Percentiles rank a stretch among this genome's conserved stretches.
Evolutionary conservation across 1,140 invertebrate genomes (phyloP).

Genomic region (Pachyrhynchus sulphureomaculatus): DNA sequence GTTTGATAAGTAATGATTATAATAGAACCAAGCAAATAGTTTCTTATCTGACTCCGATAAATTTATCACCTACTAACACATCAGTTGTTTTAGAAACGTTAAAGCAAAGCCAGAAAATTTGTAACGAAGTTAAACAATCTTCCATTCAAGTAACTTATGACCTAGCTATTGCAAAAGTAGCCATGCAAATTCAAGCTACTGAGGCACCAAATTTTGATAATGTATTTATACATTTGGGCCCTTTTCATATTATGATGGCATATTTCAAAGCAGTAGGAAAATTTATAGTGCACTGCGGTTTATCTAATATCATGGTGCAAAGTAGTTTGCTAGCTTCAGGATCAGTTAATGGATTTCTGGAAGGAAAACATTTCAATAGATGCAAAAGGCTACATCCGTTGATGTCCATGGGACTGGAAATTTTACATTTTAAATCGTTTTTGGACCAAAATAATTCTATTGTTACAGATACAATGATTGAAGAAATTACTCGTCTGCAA

Average conservation of each 20-base stretch:
- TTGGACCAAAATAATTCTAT: not conserved
- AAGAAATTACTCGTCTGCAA: too few relatives aligned
- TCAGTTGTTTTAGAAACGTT: too few relatives aligned
- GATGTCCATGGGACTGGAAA: conserved; percentile 38
- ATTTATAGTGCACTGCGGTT: not conserved
- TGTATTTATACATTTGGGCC: conserved; percentile 47
- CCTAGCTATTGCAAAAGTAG: too few relatives aligned
- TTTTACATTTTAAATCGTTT: conserved; percentile 35
- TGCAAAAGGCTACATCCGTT: conserved; percentile 47
- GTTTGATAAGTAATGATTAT: conserved; percentile 31
- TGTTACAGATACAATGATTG: too few relatives aligned
- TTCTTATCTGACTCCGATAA: conserved; percentile 35
- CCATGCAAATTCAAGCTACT: conserved; percentile 38
- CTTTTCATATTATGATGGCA: conserved; percentile 49
- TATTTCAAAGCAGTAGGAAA: conserved; percentile 48
- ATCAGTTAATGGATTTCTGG: conserved; percentile 44
- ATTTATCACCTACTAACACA: too few relatives aligned
- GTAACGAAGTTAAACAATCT: conserved; percentile 38
- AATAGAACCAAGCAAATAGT: conserved; percentile 32
- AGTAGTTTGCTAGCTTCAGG: conserved; percentile 43
- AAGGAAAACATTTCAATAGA: conserved; percentile 47
- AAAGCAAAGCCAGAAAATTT: too few relatives aligned
- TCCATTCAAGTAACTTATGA: conserved; percentile 48
- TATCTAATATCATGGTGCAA: conserved; percentile 45
- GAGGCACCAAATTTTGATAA: conserved; percentile 24